These are phyloP conservation scores for Caerostris darwini DNA, from an alignment of 1,140 invertebrate species.

Conservation along the genomic window DNA sequence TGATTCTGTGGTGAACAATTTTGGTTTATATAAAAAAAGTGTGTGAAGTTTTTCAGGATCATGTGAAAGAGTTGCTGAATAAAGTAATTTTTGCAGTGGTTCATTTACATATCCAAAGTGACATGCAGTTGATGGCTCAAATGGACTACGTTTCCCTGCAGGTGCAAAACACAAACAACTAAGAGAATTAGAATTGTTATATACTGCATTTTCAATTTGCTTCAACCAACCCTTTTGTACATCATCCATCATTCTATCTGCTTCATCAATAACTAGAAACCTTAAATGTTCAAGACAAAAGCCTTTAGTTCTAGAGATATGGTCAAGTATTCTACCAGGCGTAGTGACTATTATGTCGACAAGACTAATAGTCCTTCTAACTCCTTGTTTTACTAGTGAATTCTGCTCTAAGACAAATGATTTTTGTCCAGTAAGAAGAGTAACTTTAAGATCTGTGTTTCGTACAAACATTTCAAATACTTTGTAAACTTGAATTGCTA, in stretches of 20 bases:
- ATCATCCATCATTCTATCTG: constrained; percentile 95
- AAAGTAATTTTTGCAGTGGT: constrained; percentile 93
- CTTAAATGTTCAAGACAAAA: constrained; percentile 90
- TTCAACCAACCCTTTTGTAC: constrained; percentile 94
- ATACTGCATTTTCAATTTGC: constrained; percentile 84
- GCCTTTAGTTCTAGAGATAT: constrained; percentile 92
- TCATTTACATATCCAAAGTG: constrained; percentile 30
- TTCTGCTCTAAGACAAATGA: constrained; percentile 89
- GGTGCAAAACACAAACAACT: neutral
- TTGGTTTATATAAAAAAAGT: constrained; percentile 94
- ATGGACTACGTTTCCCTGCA: neutral
- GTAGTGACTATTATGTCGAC: constrained; percentile 96
- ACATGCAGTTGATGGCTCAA: constrained; percentile 45
- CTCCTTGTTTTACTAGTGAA: constrained; percentile 87
- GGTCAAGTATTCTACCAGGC: constrained; percentile 95
- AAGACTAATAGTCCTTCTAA: constrained; percentile 78
- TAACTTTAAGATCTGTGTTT: constrained; percentile 88
- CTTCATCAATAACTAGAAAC: constrained; percentile 95
- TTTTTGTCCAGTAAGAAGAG: constrained; percentile 88
- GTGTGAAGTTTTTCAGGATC: constrained; percentile 96
- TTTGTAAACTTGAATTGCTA: constrained; percentile 90
- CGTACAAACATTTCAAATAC: constrained; percentile 87
- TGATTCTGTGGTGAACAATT: constrained; percentile 86
- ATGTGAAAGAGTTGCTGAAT: constrained; percentile 97
- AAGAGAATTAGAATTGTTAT: neutral